Conservation (phyloP, 1,140 invertebrate genomes). For the Mylabris phalerata region DNA sequence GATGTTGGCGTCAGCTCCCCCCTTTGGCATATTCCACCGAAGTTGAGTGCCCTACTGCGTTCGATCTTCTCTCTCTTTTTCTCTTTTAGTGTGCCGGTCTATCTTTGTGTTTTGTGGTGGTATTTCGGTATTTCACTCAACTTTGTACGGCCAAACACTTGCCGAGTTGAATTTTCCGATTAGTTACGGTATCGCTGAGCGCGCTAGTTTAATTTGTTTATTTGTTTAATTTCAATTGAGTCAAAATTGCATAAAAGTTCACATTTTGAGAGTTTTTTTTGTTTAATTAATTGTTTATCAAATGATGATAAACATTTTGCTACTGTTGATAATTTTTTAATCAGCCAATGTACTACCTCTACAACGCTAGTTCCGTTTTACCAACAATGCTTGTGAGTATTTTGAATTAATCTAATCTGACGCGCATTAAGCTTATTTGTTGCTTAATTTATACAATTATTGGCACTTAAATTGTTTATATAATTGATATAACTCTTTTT, state of each 20-base stretch:
- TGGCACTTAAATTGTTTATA: slow-evolving; percentile 4
- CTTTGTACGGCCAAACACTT: not conserved
- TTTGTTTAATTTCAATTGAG: not conserved
- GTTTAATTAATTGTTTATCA: too few species aligned
- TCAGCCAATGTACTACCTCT: not conserved
- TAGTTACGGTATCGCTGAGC: too few species aligned
- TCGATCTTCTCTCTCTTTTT: too few species aligned
- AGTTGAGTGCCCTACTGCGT: too few species aligned
- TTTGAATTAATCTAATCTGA: slow-evolving; percentile 1
- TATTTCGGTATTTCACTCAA: not conserved
- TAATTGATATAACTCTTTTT: not conserved
- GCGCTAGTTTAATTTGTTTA: too few species aligned
- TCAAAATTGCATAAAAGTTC: not conserved
- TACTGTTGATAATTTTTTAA: not conserved
- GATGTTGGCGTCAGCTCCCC: not conserved
- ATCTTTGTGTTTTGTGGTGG: slow-evolving; percentile 7
- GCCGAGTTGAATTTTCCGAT: too few species aligned
- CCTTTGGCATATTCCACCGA: too few species aligned
- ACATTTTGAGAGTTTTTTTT: too few species aligned
- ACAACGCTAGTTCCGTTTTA: not conserved
- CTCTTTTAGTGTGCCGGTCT: slow-evolving; percentile 1
- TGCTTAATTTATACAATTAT: slow-evolving; percentile 2
- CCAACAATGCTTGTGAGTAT: slow-evolving; percentile 27
- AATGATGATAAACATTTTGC: too few species aligned
- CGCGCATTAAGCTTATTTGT: not conserved